Percentiles rank a stretch among this genome's conserved stretches.
Conservation (phyloP, 2,888 invertebrate genomes). For the Metopia argyrocephala region DNA sequence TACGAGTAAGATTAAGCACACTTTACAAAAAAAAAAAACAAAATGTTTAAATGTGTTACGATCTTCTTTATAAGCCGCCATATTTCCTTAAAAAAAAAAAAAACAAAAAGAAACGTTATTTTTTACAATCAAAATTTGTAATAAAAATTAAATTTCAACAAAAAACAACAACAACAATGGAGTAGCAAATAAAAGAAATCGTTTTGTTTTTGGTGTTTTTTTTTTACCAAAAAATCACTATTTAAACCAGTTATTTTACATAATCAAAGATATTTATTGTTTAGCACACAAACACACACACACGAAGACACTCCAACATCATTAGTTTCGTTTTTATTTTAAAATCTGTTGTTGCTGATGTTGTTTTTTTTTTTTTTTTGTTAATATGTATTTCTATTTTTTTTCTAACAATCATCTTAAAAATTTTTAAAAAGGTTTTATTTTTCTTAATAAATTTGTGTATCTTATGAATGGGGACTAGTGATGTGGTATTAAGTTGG, state of each 20-base stretch:
- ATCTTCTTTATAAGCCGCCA: too few species aligned
- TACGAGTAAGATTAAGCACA: background rate
- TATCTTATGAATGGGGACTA: background rate
- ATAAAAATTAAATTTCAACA: constrained; percentile 3
- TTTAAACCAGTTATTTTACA: constrained; percentile 40
- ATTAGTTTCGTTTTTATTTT: background rate
- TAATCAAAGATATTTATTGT: constrained; percentile 18
- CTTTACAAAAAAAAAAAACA: background rate
- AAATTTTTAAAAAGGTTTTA: background rate
- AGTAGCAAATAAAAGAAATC: background rate
- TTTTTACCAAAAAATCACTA: background rate
- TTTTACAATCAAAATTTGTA: background rate
- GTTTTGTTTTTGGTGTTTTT: too few species aligned
- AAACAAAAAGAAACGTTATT: background rate
- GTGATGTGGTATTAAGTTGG: too few species aligned
- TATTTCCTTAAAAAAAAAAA: too few species aligned
- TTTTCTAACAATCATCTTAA: constrained; percentile 19
- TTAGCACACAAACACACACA: constrained; percentile 1
- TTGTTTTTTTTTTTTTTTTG: too few species aligned
- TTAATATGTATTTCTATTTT: too few species aligned
- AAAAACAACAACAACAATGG: background rate
- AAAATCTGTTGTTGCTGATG: background rate
- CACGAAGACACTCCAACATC: background rate
- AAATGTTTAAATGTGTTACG: too few species aligned
- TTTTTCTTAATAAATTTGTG: background rate